Percentiles rank a stretch among this genome's conserved stretches.
phyloP scores from a whole-genome alignment of 2,113 vertebrate genomes.

The Glaucidium brasilianum region DNA sequence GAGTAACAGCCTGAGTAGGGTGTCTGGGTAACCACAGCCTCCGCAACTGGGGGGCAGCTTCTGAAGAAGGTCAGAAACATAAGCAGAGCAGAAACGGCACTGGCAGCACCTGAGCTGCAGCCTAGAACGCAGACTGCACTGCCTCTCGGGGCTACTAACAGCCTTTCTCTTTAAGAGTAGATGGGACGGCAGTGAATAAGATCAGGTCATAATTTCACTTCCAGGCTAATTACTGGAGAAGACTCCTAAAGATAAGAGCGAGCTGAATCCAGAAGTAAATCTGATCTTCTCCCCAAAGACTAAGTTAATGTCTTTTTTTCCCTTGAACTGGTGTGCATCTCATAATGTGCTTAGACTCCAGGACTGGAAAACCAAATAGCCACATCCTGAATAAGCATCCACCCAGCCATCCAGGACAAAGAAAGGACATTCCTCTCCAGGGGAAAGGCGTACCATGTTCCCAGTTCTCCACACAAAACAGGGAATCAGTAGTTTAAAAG shows the following conservation, averaged over 20 bases:
- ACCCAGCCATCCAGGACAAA: neutral
- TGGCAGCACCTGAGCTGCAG: fast-evolving
- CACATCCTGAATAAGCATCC: neutral
- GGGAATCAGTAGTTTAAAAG: neutral
- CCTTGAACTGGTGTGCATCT: neutral
- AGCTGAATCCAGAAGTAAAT: neutral
- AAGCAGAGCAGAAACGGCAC: neutral
- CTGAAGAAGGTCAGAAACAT: neutral
- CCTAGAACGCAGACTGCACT: neutral
- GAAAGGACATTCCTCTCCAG: neutral
- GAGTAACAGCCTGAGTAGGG: neutral
- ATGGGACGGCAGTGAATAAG: neutral
- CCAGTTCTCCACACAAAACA: neutral
- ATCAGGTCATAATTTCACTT: neutral
- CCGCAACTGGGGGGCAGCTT: fast-evolving
- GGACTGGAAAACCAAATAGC: neutral
- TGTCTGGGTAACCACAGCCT: neutral
- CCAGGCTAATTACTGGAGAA: neutral
- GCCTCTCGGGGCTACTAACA: neutral
- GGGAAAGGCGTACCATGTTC: neutral
- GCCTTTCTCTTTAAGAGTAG: neutral
- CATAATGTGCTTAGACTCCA: neutral
- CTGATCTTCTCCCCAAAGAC: neutral
- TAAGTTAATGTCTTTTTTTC: neutral
- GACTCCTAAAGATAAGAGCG: neutral